Evolutionary conservation across 2,888 invertebrate species (phyloP).

Genomic region (Euplagia quadripunctaria): DNA sequence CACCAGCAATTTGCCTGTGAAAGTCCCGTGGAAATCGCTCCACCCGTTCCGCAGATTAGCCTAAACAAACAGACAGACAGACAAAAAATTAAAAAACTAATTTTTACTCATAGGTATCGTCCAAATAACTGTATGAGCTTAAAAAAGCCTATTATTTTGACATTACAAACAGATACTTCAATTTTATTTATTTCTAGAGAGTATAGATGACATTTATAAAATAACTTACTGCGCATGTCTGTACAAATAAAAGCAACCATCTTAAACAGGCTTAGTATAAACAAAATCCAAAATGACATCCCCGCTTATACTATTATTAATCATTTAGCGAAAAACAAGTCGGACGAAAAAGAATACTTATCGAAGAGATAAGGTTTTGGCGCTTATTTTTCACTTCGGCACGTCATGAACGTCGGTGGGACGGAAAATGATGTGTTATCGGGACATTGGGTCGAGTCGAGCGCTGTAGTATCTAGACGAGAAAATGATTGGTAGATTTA

Average conservation of each 20-base stretch:
- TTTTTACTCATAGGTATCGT: no score
- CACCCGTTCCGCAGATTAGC: no score
- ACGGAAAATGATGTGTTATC: constrained; percentile 51
- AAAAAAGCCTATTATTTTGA: no score
- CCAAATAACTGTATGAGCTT: no score
- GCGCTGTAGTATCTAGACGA: constrained; percentile 29
- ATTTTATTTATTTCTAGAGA: no score
- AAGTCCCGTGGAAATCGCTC: no score
- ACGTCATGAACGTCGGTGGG: constrained; percentile 33
- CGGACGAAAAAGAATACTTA: constrained; percentile 48
- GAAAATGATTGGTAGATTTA: constrained; percentile 40
- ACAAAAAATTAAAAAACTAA: no score
- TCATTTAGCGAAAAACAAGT: constrained; percentile 51
- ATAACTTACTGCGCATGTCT: no score
- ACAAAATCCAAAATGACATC: constrained; percentile 11
- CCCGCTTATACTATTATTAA: constrained; percentile 27
- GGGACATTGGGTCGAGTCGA: constrained; percentile 14
- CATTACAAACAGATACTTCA: no score
- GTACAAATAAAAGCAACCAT: background rate
- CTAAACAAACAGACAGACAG: no score
- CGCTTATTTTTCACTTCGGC: constrained; percentile 48
- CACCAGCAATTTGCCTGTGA: no score
- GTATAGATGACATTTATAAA: no score
- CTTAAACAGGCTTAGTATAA: background rate
- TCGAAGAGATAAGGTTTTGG: constrained; percentile 42